These are phyloP conservation scores for Coenonympha glycerion DNA, from an alignment of 2,888 invertebrate species.

Conservation along the genomic window DNA sequence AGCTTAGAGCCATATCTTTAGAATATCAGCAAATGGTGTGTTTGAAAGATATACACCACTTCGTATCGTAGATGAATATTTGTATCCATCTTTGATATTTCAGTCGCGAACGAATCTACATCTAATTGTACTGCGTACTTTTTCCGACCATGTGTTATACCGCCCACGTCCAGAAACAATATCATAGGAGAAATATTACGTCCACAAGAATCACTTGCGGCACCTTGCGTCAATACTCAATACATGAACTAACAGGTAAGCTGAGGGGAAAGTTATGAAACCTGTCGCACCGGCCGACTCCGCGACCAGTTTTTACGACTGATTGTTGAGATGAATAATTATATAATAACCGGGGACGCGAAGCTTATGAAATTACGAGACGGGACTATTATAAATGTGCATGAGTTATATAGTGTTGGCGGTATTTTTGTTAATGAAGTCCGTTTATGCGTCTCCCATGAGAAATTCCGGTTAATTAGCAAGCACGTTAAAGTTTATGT, in stretches of 20 bases:
- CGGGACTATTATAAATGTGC: neutral
- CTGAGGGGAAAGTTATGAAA: conserved; percentile 27
- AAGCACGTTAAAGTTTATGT: no score
- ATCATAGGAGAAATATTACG: conserved; percentile 4
- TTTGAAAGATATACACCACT: no score
- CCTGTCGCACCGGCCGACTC: conserved; percentile 10
- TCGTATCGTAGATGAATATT: no score
- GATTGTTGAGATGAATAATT: conserved; percentile 23
- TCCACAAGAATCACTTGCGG: conserved; percentile 9
- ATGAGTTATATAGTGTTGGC: neutral
- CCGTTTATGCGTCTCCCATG: no score
- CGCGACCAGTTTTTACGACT: conserved; percentile 25
- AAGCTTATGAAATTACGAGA: neutral
- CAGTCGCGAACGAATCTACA: no score
- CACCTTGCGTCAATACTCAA: conserved; percentile 23
- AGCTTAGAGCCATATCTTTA: no score
- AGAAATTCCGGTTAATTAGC: no score
- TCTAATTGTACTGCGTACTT: no score
- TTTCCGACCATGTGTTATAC: neutral
- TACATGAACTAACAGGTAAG: conserved; percentile 16
- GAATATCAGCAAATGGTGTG: no score
- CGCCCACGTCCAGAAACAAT: neutral
- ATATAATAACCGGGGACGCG: conserved; percentile 19
- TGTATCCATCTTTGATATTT: no score
- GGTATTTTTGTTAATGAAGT: neutral